phyloP scores from a whole-genome alignment of 2,113 vertebrate species.

The Panthera leo region DNA sequence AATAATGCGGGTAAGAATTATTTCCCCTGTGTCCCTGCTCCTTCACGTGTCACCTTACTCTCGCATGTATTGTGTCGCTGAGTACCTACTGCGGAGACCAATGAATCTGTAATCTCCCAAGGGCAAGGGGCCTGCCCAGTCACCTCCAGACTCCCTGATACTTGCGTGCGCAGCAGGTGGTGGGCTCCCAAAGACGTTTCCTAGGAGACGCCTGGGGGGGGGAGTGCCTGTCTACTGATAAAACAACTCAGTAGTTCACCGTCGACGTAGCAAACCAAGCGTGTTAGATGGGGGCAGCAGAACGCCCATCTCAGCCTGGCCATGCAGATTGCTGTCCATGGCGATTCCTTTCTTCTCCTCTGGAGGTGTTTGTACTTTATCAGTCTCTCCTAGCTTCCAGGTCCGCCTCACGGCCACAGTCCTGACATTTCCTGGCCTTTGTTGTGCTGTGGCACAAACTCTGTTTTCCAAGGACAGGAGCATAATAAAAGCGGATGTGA shows the following conservation, averaged over 20 bases:
- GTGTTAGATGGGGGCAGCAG: fast-evolving
- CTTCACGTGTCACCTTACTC: not conserved
- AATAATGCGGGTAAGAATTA: not conserved
- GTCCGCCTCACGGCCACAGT: constrained; percentile 34
- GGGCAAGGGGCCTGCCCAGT: not conserved
- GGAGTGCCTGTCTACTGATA: not conserved
- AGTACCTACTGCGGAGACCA: no score
- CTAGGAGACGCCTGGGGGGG: not conserved
- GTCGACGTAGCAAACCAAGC: fast-evolving
- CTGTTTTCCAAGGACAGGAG: constrained; percentile 68
- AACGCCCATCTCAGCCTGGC: not conserved
- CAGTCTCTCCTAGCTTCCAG: constrained; percentile 29
- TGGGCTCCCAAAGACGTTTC: not conserved
- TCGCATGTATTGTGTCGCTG: fast-evolving
- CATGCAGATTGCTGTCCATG: not conserved
- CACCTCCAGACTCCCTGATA: no score
- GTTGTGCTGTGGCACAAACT: not conserved
- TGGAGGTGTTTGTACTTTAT: not conserved
- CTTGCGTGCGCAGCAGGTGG: not conserved
- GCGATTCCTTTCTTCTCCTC: not conserved
- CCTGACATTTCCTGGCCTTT: constrained; percentile 69
- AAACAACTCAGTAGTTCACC: not conserved
- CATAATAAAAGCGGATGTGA: constrained; percentile 79
- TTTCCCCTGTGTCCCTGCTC: no score
- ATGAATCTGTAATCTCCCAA: not conserved